A percentile compares a stretch with the other conserved stretches of the same genome.
phyloP scores from a whole-genome alignment of 2,113 vertebrate species.

The Equus przewalskii region DNA sequence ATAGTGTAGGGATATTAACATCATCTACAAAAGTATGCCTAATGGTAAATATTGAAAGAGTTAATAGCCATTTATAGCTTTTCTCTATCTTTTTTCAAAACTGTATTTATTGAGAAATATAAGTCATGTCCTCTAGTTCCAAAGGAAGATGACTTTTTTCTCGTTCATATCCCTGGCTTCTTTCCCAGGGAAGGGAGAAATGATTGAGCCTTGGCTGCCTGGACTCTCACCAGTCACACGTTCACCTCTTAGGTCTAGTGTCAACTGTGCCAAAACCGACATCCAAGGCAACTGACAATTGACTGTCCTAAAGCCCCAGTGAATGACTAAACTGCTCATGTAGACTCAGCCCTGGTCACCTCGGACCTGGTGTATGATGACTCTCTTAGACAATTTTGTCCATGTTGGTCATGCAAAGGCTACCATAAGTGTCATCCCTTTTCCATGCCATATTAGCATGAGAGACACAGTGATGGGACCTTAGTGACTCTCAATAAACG shows the following conservation, averaged over 20 bases:
- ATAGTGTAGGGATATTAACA: not conserved
- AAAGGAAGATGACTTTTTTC: not conserved
- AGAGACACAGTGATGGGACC: not conserved
- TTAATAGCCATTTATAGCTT: not conserved
- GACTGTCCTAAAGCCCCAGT: not conserved
- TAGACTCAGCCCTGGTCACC: not conserved
- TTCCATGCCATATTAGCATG: not conserved
- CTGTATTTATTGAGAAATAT: not conserved
- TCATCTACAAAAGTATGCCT: not conserved
- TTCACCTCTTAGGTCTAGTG: not conserved
- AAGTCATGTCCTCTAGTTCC: not conserved
- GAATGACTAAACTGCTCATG: not conserved
- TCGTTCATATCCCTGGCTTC: not conserved
- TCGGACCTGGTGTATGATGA: not conserved
- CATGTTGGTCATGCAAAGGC: rapidly evolving
- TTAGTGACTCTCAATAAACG: not conserved
- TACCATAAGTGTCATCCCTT: rapidly evolving
- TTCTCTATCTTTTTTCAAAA: not conserved
- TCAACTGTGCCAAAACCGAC: not conserved
- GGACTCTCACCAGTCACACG: not conserved
- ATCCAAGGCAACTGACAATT: no score
- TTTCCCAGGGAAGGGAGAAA: not conserved
- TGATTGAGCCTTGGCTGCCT: not conserved
- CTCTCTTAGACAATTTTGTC: not conserved
- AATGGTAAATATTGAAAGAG: not conserved